Conservation (phyloP, 2,888 invertebrate genomes). For the Xestoiulus laeticollis region DNA sequence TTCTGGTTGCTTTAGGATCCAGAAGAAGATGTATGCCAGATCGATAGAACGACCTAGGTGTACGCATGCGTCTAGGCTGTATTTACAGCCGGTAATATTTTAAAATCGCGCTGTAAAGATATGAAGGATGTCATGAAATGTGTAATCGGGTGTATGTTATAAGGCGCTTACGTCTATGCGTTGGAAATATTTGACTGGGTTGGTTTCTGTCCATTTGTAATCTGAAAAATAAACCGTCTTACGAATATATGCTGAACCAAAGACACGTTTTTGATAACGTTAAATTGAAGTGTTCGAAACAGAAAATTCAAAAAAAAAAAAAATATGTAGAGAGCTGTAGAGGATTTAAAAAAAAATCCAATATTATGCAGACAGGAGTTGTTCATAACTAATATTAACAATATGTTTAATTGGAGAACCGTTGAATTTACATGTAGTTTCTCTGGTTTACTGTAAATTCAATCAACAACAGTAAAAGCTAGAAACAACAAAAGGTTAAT, state of each 20-base stretch:
- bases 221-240: constrained; percentile 29
- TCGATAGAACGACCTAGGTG: not conserved
- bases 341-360: not conserved
- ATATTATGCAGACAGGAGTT: not conserved
- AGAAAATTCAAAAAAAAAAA: not conserved
- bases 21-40: not conserved
- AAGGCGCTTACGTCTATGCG: constrained; percentile 8
- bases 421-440: no score
- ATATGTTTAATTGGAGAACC: no score
- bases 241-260: not conserved
- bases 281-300: not conserved
- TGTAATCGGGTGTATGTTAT: constrained; percentile 28
- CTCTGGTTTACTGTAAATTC: no score
- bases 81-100: not conserved
- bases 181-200: not conserved
- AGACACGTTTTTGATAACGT: not conserved
- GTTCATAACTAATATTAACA: not conserved
- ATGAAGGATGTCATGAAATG: not conserved
- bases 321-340: not conserved
- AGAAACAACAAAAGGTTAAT: no score
- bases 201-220: constrained; percentile 11
- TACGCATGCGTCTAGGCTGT: not conserved
- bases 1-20: not conserved
- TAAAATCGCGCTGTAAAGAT: not conserved
- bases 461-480: no score